Evolutionary conservation across 2,888 invertebrate genomes (phyloP).

Genomic region (Pseudolycoriella hygida): DNA sequence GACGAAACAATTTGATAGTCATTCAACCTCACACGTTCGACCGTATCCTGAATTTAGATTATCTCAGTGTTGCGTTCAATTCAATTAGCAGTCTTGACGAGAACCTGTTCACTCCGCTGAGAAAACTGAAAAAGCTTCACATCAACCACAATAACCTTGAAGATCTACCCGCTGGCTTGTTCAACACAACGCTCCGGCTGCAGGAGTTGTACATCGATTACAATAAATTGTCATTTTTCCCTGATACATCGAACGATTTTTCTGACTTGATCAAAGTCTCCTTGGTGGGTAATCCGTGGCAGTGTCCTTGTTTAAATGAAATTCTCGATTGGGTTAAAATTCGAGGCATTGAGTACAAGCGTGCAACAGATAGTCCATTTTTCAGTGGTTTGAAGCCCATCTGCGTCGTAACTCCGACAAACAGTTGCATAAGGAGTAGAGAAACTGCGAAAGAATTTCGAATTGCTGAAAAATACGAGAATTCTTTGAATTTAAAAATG

Average conservation of each 20-base stretch:
- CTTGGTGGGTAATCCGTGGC: conserved; percentile 3
- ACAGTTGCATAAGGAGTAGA: neutral
- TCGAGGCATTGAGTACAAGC: neutral
- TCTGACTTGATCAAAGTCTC: conserved; percentile 2
- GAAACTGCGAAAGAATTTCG: neutral
- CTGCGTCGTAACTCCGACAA: neutral
- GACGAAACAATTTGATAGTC: neutral
- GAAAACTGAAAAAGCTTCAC: neutral
- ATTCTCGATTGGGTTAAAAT: neutral
- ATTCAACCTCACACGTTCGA: neutral
- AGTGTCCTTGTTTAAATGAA: conserved; percentile 2
- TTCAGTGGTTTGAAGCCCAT: neutral
- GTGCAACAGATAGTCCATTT: neutral
- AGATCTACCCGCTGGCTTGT: neutral
- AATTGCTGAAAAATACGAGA: neutral
- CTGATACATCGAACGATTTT: conserved; percentile 17
- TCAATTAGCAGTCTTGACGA: neutral
- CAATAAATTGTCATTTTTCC: conserved; percentile 21
- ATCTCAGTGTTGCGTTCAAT: neutral
- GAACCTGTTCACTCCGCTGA: neutral
- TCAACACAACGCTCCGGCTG: conserved; percentile 7
- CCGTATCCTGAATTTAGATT: neutral
- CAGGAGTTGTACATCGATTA: conserved; percentile 21
- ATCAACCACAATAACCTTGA: neutral
- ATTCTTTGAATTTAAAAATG: neutral